Conservation (phyloP, 2,888 invertebrate genomes). For the Limnephilus auricula region DNA sequence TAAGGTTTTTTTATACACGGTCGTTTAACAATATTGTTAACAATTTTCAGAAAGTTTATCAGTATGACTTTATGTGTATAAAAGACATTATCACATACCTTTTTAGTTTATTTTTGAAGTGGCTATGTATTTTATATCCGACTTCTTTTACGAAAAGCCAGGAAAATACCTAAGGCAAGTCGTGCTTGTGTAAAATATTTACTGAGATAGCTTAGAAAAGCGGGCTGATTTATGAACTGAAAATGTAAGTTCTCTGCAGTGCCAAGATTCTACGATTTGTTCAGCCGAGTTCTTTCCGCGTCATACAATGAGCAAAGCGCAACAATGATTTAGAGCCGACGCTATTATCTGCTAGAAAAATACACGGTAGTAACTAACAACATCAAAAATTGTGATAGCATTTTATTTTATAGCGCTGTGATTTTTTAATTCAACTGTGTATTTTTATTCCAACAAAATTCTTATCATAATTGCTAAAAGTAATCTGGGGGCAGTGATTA, state of each 20-base stretch:
- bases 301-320: constrained; percentile 5
- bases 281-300: not conserved
- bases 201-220: constrained; percentile 44
- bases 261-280: constrained; percentile 33
- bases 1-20: too few relatives aligned
- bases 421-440: too few relatives aligned
- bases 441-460: too few relatives aligned
- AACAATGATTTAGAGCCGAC: not conserved
- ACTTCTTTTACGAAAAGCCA: not conserved
- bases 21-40: too few relatives aligned
- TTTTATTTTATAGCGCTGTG: too few relatives aligned
- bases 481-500: too few relatives aligned
- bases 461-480: too few relatives aligned
- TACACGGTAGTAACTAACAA: not conserved
- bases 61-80: too few relatives aligned
- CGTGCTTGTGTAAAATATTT: constrained; percentile 32
- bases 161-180: not conserved
- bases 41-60: too few relatives aligned
- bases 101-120: not conserved
- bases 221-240: constrained; percentile 42
- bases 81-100: not conserved
- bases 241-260: constrained; percentile 30
- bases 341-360: not conserved
- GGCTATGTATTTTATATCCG: not conserved
- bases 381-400: too few relatives aligned